Conservation (phyloP, 2,888 invertebrate species). For the Brenthis ino region DNA sequence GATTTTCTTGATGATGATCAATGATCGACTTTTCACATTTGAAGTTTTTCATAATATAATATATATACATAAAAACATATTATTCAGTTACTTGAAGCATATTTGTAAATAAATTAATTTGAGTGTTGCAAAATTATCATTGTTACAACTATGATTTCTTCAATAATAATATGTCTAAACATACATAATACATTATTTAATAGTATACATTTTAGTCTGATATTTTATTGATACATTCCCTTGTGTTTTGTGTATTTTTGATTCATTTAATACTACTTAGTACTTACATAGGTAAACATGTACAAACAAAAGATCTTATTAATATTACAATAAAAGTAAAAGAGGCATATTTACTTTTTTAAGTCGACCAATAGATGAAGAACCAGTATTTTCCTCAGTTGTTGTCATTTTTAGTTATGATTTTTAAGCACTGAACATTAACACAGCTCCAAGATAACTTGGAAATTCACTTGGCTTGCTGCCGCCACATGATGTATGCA, state of each 20-base stretch:
- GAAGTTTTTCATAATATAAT: no score
- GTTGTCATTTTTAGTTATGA: slow-evolving; percentile 31
- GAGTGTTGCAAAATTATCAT: not conserved
- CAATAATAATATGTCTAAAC: not conserved
- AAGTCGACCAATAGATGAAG: slow-evolving; percentile 50
- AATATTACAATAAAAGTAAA: slow-evolving; percentile 57
- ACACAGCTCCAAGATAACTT: slow-evolving; percentile 56
- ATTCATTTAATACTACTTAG: not conserved
- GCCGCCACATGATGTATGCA: slow-evolving; percentile 47
- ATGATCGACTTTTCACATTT: no score
- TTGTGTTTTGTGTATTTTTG: not conserved
- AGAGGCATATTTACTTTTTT: slow-evolving; percentile 73
- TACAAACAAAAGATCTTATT: slow-evolving; percentile 54
- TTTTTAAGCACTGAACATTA: slow-evolving; percentile 58
- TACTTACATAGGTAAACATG: slow-evolving; percentile 32
- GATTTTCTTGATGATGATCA: no score
- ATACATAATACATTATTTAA: not conserved
- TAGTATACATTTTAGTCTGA: not conserved
- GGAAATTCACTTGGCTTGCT: slow-evolving; percentile 51
- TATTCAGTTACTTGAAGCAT: no score
- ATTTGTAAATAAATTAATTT: not conserved
- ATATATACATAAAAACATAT: no score
- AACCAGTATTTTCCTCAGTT: slow-evolving; percentile 46
- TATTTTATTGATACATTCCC: slow-evolving; percentile 9
- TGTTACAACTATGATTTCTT: not conserved